phyloP scores from a whole-genome alignment of 2,797 vertebrate species.

The Varecia variegata region DNA sequence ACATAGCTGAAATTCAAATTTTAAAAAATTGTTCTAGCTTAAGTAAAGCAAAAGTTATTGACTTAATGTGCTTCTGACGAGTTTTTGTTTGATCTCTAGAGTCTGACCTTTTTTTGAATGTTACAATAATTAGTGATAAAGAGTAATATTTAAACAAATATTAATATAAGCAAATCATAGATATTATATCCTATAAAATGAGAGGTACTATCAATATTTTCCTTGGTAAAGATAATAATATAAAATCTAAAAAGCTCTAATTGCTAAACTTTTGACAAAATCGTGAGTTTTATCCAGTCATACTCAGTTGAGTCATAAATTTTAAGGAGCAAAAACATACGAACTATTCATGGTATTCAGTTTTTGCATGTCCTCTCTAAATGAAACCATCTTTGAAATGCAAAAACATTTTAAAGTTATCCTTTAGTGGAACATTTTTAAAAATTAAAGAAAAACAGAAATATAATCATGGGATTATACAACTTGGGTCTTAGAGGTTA shows the following conservation, averaged over 20 bases:
- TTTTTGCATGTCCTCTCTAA: neutral
- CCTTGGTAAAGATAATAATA: neutral
- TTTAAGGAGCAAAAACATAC: neutral
- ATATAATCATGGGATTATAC: neutral
- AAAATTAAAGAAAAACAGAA: neutral
- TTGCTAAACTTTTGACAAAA: neutral
- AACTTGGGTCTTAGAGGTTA: neutral
- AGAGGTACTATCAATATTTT: neutral
- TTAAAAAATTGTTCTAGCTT: neutral
- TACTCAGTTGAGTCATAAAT: neutral
- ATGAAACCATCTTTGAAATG: neutral
- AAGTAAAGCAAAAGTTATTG: neutral
- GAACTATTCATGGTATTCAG: neutral
- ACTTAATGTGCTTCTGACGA: neutral
- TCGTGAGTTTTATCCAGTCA: neutral
- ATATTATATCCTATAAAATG: neutral
- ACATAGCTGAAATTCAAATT: neutral
- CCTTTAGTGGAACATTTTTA: neutral
- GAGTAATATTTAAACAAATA: neutral
- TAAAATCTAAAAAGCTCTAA: neutral
- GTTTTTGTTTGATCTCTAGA: neutral
- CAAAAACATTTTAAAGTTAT: neutral
- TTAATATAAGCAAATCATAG: neutral
- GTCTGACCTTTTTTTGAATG: neutral
- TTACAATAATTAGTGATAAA: neutral